Conservation (phyloP, 2,888 invertebrate genomes). For the Sipha maydis region DNA sequence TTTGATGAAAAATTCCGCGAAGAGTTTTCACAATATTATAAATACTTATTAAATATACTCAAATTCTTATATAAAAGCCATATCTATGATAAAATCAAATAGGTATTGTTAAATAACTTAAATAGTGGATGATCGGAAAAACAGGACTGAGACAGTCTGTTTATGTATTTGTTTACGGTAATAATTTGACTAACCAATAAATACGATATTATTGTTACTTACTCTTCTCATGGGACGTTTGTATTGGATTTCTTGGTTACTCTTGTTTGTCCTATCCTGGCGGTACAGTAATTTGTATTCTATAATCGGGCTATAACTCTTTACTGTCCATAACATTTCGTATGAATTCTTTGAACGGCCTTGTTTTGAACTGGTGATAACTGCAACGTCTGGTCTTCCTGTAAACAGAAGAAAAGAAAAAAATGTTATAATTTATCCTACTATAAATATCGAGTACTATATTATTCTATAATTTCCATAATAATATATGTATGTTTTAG, state of each 20-base stretch:
- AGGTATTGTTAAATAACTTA: too few species aligned
- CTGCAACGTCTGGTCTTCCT: constrained; percentile 77
- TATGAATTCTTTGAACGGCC: constrained; percentile 73
- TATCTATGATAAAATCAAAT: too few species aligned
- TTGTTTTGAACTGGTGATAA: constrained; percentile 76
- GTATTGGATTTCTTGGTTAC: constrained; percentile 47
- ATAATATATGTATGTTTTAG: too few species aligned
- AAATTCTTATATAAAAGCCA: too few species aligned
- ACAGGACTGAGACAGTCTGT: neutral
- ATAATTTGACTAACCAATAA: neutral
- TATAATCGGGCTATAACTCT: constrained; percentile 78
- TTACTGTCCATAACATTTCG: constrained; percentile 77
- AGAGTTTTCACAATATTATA: too few species aligned
- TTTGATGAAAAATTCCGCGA: too few species aligned
- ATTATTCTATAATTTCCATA: too few species aligned
- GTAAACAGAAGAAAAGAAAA: constrained; percentile 29
- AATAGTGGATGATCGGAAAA: neutral
- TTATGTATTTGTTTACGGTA: too few species aligned
- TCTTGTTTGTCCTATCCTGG: constrained; percentile 58
- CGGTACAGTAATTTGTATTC: constrained; percentile 78
- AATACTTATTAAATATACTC: too few species aligned
- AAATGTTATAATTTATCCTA: neutral
- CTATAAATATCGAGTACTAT: too few species aligned
- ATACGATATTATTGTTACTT: constrained; percentile 35
- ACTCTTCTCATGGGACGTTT: constrained; percentile 58